Evolutionary conservation across 2,888 invertebrate genomes (phyloP).

Genomic region (Drosophila siamana): DNA sequence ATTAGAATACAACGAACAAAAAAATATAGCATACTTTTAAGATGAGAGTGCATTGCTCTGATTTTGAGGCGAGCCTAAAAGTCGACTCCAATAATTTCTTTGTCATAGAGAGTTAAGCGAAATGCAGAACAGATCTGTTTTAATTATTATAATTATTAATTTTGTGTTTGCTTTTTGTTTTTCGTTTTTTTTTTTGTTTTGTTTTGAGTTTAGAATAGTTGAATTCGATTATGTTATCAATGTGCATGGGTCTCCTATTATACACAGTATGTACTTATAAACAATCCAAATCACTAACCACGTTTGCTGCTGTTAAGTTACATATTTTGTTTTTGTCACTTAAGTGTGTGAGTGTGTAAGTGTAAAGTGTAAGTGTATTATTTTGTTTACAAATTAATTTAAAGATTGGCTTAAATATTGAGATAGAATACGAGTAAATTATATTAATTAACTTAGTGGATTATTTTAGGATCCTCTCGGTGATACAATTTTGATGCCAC

Average conservation of each 20-base stretch:
- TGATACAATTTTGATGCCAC: conserved; percentile 4
- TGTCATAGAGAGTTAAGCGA: neutral
- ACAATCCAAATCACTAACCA: conserved; percentile 84
- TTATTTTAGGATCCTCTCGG: conserved; percentile 15
- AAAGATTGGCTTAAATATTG: conserved; percentile 8
- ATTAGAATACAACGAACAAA: neutral
- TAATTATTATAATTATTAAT: neutral
- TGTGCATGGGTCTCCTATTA: conserved; percentile 44
- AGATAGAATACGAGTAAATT: conserved; percentile 30
- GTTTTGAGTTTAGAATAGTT: conserved; percentile 36
- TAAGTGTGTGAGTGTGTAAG: conserved; percentile 1
- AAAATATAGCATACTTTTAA: neutral
- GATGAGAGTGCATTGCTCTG: neutral
- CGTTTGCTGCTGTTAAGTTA: conserved; percentile 75
- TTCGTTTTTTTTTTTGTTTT: too few species aligned
- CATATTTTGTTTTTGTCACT: conserved; percentile 30
- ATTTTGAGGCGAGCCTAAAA: neutral
- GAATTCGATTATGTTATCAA: conserved; percentile 34
- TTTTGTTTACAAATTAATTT: conserved; percentile 19
- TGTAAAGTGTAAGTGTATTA: conserved; percentile 24
- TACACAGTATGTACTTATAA: conserved; percentile 61
- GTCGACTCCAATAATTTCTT: neutral
- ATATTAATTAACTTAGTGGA: conserved; percentile 25
- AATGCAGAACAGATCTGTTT: neutral
- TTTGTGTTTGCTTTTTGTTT: conserved; percentile 16